Evolutionary conservation across 2,888 invertebrate species (phyloP), one percentile per base, ranked within the genome.

Genomic region (Coenonympha glycerion): DNA sequence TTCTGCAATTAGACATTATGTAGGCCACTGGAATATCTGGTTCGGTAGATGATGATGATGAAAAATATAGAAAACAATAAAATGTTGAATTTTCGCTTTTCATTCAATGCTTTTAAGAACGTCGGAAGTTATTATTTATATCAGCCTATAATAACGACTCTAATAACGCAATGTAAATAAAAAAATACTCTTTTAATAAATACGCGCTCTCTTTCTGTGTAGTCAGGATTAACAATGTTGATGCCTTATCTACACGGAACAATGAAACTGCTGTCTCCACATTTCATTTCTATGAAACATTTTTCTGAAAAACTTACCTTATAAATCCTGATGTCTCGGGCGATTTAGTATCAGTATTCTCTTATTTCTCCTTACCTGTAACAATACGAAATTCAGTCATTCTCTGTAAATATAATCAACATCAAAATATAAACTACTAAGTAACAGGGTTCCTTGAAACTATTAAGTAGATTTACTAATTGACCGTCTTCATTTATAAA

Each of bases 201-300:
- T 24, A 34, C 24, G n/a, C 19, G 24, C 33, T 22, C 18, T 18
- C 34, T 8, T 24, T 45, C 28, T 28, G 41, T 22, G 44, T 24
- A 22, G 45, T 34, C 34, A 24, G 45, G 45, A 36, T 46, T 46
- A 46, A 46, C 46, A 46, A 28, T 46, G 46, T 37, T 46, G 46
- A 36, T 28, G 36, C 18, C 46, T 46, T 46, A 46, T 46, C 36
- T 46, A 9, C 26, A 28, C 13, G 19, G 36, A 37, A 37, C 46
- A 46, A 46, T 36, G 19, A 16, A 30, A 44, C 45, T 24, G 33
- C 45, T 34, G 45, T 26, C 45, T 34, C 22, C 45, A 34, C 45
- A 26, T 45, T 45, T 36, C 11, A 37, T 46, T 36, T 46, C 36
- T 37, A 19, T 34, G 24, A 45, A 45, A 24, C 11, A 34, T 45